phyloP scores from a whole-genome alignment of 2,888 invertebrate genomes.

The Hirtodrosophila confusa region DNA sequence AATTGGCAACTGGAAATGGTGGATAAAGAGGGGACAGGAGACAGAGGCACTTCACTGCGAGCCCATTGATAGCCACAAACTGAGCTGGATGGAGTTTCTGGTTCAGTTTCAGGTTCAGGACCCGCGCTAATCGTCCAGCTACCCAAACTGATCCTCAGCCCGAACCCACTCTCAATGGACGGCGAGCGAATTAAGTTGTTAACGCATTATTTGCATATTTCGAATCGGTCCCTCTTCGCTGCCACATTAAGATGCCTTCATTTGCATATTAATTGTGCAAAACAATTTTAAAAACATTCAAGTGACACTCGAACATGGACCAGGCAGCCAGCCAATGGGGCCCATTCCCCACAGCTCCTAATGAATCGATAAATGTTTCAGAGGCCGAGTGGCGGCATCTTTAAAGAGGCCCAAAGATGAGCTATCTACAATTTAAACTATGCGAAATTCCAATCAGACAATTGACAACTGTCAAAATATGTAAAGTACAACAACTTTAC shows the following conservation, averaged over 20 bases:
- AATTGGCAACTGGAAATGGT: neutral
- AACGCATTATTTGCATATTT: conserved; percentile 83
- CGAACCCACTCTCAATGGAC: conserved; percentile 34
- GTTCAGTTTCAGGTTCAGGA: conserved; percentile 46
- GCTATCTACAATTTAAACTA: conserved; percentile 46
- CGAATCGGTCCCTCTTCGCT: conserved; percentile 45
- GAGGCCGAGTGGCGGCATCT: conserved; percentile 32
- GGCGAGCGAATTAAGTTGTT: conserved; percentile 82
- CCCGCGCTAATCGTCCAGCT: conserved; percentile 52
- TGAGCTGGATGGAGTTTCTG: conserved; percentile 25
- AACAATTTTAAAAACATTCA: conserved; percentile 62
- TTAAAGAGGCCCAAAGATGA: conserved; percentile 41
- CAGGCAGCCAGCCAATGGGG: conserved; percentile 1
- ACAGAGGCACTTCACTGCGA: conserved; percentile 2
- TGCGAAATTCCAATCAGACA: conserved; percentile 36
- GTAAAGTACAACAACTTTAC: conserved; percentile 17
- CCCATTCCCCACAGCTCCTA: conserved; percentile 38
- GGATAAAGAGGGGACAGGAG: neutral
- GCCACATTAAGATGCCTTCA: conserved; percentile 77
- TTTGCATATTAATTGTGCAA: conserved; percentile 83
- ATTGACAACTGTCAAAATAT: conserved; percentile 57
- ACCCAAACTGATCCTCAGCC: conserved; percentile 9
- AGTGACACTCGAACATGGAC: conserved; percentile 57
- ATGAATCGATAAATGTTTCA: conserved; percentile 75
- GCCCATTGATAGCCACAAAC: conserved; percentile 12